Conservation (phyloP, 1,140 invertebrate species). For the Heliconius congener region DNA sequence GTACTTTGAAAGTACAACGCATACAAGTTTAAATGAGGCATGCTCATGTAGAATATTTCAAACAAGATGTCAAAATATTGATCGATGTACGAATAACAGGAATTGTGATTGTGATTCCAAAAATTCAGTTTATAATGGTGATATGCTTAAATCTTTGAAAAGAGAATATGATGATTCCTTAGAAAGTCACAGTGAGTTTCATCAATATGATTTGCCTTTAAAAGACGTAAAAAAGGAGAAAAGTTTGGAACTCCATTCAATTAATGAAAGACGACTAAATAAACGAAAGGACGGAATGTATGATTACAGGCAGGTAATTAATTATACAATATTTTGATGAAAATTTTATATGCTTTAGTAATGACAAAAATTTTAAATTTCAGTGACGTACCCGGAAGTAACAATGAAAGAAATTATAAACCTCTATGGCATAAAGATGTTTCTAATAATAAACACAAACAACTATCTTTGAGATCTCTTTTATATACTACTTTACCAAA, state of each 20-base stretch:
- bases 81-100: constrained; percentile 40
- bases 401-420: constrained; percentile 46
- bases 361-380: constrained; percentile 37
- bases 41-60: constrained; percentile 48
- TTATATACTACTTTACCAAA: constrained; percentile 64
- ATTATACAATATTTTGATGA: neutral
- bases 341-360: neutral
- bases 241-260: neutral
- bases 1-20: constrained; percentile 10
- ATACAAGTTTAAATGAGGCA: constrained; percentile 26
- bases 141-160: constrained; percentile 25
- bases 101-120: constrained; percentile 48
- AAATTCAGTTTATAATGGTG: neutral
- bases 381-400: constrained; percentile 41
- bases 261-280: constrained; percentile 23
- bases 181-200: neutral
- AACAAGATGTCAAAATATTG: constrained; percentile 30
- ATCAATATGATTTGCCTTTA: constrained; percentile 23
- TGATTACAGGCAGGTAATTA: constrained; percentile 51
- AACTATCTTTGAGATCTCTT: constrained; percentile 52
- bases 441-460: constrained; percentile 40
- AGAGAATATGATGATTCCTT: neutral
- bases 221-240: neutral
- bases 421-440: constrained; percentile 69
- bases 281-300: constrained; percentile 29